phyloP scores from a whole-genome alignment of 2,888 invertebrate species.

The Schizotus pectinicornis region DNA sequence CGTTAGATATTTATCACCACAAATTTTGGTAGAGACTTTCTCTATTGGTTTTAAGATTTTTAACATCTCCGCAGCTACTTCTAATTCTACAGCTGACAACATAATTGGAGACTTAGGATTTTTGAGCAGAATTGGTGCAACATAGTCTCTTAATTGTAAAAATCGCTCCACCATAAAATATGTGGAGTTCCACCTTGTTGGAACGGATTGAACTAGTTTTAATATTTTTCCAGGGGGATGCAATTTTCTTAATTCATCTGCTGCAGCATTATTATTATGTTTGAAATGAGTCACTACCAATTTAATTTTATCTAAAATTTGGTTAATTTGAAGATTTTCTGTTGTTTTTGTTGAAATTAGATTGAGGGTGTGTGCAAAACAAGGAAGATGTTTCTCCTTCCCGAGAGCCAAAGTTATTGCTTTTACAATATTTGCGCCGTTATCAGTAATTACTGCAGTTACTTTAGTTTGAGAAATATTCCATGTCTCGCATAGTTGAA shows the following conservation, averaged over 20 bases:
- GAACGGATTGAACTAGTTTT: slow-evolving; percentile 39
- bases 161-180: slow-evolving; percentile 39
- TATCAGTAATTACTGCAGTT: slow-evolving; percentile 31
- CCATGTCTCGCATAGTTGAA: slow-evolving; percentile 24
- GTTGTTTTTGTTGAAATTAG: slow-evolving; percentile 12
- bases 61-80: background rate
- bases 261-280: slow-evolving; percentile 36
- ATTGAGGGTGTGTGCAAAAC: slow-evolving; percentile 32
- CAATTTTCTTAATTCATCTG: slow-evolving; percentile 37
- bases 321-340: slow-evolving; percentile 2
- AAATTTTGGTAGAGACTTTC: too few species aligned
- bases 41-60: background rate
- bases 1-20: too few species aligned
- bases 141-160: slow-evolving; percentile 19
- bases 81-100: background rate
- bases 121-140: background rate
- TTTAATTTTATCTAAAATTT: slow-evolving; percentile 27
- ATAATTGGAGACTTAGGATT: background rate
- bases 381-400: slow-evolving; percentile 31
- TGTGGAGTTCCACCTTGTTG: slow-evolving; percentile 43
- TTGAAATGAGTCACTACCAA: slow-evolving; percentile 38
- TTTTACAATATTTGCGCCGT: slow-evolving; percentile 34
- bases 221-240: slow-evolving; percentile 34
- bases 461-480: slow-evolving; percentile 30
- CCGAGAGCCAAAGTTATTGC: slow-evolving; percentile 28